Conservation (phyloP, 2,113 vertebrate species). For the Ictalurus furcatus region DNA sequence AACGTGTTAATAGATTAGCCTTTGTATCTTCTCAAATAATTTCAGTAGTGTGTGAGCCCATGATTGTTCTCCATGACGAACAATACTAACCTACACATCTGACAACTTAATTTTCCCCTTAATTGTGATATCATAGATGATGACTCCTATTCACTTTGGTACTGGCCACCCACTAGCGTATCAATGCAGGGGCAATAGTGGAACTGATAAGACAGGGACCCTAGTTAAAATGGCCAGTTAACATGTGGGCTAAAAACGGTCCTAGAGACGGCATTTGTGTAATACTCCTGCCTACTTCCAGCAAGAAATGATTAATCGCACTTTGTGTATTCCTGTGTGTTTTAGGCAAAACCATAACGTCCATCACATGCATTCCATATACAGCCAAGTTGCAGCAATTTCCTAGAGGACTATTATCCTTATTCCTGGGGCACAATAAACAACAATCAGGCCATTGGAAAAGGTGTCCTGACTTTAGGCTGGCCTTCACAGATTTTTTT, state of each 20-base stretch:
- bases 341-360: not conserved
- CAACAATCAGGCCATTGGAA: not conserved
- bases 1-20: too few relatives aligned
- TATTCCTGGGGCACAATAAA: not conserved
- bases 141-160: not conserved
- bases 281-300: not conserved
- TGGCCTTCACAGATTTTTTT: not conserved
- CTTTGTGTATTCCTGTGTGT: not conserved
- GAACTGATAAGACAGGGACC: not conserved
- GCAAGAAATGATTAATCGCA: not conserved
- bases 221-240: not conserved
- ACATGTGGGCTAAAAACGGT: not conserved
- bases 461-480: not conserved
- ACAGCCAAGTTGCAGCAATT: not conserved
- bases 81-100: too few relatives aligned
- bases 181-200: not conserved
- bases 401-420: not conserved
- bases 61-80: too few relatives aligned
- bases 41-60: too few relatives aligned
- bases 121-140: too few relatives aligned
- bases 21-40: too few relatives aligned
- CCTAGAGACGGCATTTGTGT: too few relatives aligned
- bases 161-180: not conserved
- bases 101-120: too few relatives aligned
- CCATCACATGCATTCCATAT: not conserved